Base-by-base conservation (phyloP, 2,797 vertebrate genomes). In the Clarias laeviceps region DNA sequence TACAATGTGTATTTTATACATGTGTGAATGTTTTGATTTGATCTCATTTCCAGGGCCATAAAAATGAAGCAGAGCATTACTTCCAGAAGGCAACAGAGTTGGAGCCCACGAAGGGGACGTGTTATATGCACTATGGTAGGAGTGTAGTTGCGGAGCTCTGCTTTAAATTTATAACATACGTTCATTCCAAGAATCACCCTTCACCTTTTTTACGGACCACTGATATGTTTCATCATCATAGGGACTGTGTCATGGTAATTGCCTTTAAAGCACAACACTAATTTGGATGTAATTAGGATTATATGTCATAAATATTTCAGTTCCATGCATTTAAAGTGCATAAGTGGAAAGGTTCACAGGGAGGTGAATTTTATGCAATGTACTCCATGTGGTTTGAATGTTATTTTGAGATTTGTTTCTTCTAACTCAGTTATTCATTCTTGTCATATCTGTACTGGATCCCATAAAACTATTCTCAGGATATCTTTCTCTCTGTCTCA, bases 61-160 rank as follows among this genome's bases (percentile, higher is more conserved):
- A 97, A 91, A 93, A 86, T 29, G 97, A 99, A 89, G 98, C 98
- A 84, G 98, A 99, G 91, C 96, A 94, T 87, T 98, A 97, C 92
- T 99, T 98, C 81, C 86, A 96, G 90, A 97, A 97, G 92, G 97
- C 98, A 59, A 97, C 98, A 93, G 96, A 97, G 84, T 94, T 99
- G 78, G 98, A 99, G 92, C 97, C 98, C 24, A 94, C 94, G 62
- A 99, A 97, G 94, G 98, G 98, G 94, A 99, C 97, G 94, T 97
- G 97, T 95, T 99, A 99, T 93, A 99, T 99, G 98, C 98, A 99
- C 95, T 99, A 99, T 50, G 98, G 98, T 99, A 94, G 86, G 96
- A 94, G n/a, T 18, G 3, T 45, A 62, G 59, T 64, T 24, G 73
- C 84, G 34, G 61, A 85, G 77, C 61, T 68, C 9, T 17, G 9